phyloP scores from a whole-genome alignment of 92 coral and sea anemone genomes.

The Metridium senile region DNA sequence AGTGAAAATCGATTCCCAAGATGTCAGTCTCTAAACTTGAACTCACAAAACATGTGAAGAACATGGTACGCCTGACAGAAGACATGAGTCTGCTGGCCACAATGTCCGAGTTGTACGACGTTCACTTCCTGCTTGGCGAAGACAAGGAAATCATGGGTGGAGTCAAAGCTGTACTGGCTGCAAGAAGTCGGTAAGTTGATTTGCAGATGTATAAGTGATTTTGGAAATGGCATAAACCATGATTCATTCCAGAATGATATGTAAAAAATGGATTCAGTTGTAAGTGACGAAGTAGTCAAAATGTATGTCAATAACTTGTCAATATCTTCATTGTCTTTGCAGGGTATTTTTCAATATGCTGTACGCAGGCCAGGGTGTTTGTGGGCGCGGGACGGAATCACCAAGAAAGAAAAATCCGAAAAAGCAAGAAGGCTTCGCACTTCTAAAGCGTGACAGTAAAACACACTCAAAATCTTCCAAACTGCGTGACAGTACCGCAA shows the following conservation, averaged over 20 bases:
- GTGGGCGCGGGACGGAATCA: conserved; percentile 17
- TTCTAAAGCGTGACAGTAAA: conserved; percentile 27
- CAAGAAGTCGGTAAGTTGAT: conserved; percentile 54
- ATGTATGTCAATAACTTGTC: neutral
- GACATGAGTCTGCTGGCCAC: conserved; percentile 59
- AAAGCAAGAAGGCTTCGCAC: conserved; percentile 21
- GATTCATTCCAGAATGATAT: too few species aligned
- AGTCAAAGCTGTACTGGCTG: conserved; percentile 60
- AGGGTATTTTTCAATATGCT: conserved; percentile 48
- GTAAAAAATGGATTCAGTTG: too few species aligned
- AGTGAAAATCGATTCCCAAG: neutral
- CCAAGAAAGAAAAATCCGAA: conserved; percentile 14
- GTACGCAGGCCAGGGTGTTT: conserved; percentile 19
- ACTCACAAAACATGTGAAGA: conserved; percentile 23
- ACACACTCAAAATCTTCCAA: neutral
- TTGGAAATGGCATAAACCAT: too few species aligned
- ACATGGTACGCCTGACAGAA: conserved; percentile 42
- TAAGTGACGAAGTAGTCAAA: too few species aligned
- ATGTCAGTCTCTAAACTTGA: conserved; percentile 13
- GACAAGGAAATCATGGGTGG: conserved; percentile 47
- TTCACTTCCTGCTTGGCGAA: conserved; percentile 55
- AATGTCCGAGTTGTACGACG: conserved; percentile 62
- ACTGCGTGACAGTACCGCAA: conserved; percentile 4
- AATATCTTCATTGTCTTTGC: neutral
- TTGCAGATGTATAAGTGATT: neutral